These are phyloP conservation scores for Branchinecta lynchi DNA, from an alignment of 1,140 invertebrate genomes.

Conservation along the genomic window DNA sequence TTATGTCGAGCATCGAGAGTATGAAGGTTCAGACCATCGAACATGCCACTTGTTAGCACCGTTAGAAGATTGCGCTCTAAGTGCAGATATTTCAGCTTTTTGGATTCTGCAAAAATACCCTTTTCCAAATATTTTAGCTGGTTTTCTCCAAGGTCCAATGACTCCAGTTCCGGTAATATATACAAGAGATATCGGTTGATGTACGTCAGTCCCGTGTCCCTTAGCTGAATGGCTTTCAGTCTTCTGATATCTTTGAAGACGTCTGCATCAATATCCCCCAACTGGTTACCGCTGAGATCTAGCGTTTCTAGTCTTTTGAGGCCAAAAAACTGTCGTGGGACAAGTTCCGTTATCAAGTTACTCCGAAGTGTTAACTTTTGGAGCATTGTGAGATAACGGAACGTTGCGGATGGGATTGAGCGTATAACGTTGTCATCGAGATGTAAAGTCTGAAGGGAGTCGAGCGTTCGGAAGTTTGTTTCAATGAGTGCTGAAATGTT, in stretches of 20 bases:
- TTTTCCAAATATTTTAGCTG: constrained; percentile 54
- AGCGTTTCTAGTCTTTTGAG: constrained; percentile 46
- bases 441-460: constrained; percentile 33
- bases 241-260: constrained; percentile 52
- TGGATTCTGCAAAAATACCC: constrained; percentile 51
- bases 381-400: constrained; percentile 46
- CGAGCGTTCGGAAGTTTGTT: constrained; percentile 31
- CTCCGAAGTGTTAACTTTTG: constrained; percentile 47
- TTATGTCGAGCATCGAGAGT: constrained; percentile 47
- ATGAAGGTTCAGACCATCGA: constrained; percentile 26
- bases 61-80: constrained; percentile 60
- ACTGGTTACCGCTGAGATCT: constrained; percentile 54
- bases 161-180: constrained; percentile 30
- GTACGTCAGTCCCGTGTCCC: constrained; percentile 46
- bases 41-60: constrained; percentile 30
- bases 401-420: constrained; percentile 46
- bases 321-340: constrained; percentile 44
- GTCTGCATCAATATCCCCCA: constrained; percentile 50
- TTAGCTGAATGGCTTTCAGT: constrained; percentile 48
- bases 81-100: constrained; percentile 42
- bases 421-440: constrained; percentile 37
- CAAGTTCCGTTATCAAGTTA: constrained; percentile 50
- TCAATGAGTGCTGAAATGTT: constrained; percentile 48
- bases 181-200: constrained; percentile 49
- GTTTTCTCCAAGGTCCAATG: constrained; percentile 59